Conservation (phyloP, 2,888 invertebrate species). For the Drosophila nr. perissopoda region DNA sequence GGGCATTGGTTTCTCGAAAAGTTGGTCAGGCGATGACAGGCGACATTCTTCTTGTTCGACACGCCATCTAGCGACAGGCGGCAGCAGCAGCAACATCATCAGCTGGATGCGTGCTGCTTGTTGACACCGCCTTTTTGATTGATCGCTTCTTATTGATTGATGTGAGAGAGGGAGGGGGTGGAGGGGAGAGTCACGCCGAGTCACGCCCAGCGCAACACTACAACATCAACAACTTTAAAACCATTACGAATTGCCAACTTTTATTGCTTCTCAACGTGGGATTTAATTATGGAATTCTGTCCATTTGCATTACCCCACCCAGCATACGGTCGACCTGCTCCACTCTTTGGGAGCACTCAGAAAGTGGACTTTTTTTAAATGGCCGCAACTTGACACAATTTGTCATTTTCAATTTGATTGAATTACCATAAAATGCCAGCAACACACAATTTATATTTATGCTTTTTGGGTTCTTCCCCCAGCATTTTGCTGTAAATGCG, state of each 20-base stretch:
- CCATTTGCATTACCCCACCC: constrained; percentile 13
- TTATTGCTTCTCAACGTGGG: constrained; percentile 66
- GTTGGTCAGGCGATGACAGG: constrained; percentile 52
- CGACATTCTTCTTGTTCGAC: constrained; percentile 71
- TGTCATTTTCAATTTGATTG: constrained; percentile 80
- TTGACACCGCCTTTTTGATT: constrained; percentile 71
- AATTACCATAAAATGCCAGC: constrained; percentile 74
- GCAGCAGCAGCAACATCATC: constrained; percentile 44
- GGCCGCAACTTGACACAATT: constrained; percentile 78
- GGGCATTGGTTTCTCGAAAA: constrained; percentile 35
- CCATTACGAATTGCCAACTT: constrained; percentile 58
- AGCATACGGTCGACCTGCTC: not conserved
- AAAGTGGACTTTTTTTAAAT: constrained; percentile 6
- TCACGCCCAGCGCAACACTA: constrained; percentile 7
- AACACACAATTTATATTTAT: constrained; percentile 72
- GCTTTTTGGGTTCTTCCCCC: constrained; percentile 23
- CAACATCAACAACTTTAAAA: constrained; percentile 54
- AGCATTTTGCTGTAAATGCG: constrained; percentile 29
- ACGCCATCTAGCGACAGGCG: constrained; percentile 72
- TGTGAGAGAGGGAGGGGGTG: constrained; percentile 9
- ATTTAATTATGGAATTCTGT: constrained; percentile 65
- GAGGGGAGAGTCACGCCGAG: not conserved
- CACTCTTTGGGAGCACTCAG: not conserved
- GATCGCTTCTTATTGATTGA: constrained; percentile 74
- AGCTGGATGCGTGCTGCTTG: constrained; percentile 48